phyloP scores from a whole-genome alignment of 2,797 vertebrate species.

The Sebastes itinus region DNA sequence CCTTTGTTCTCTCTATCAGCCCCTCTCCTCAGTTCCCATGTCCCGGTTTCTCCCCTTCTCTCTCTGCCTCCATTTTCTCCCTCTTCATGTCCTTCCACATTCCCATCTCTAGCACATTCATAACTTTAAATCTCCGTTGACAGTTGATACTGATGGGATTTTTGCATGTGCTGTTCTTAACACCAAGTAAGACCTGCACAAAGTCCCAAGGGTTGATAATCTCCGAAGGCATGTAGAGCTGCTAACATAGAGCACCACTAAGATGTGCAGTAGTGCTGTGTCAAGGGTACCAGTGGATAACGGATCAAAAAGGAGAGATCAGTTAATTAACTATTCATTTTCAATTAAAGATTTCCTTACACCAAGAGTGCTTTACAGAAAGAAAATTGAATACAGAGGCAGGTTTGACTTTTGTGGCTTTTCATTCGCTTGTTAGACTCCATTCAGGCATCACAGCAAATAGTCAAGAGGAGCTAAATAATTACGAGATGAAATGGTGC shows the following conservation, averaged over 20 bases:
- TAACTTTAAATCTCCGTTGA: not conserved
- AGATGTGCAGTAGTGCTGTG: not conserved
- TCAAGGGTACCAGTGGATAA: not conserved
- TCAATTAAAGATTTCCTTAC: not conserved
- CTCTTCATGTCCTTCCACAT: not conserved
- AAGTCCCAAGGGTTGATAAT: not conserved
- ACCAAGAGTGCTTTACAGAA: not conserved
- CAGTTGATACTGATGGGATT: not conserved
- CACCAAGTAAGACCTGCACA: not conserved
- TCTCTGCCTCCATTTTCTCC: not conserved
- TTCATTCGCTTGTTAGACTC: not conserved
- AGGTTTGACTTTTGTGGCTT: not conserved
- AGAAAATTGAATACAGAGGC: not conserved
- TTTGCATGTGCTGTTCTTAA: not conserved
- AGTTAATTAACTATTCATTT: not conserved
- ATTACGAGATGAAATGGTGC: not conserved
- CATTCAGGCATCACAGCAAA: not conserved
- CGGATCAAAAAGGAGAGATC: not conserved
- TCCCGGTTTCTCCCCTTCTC: not conserved
- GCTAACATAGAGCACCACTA: not conserved
- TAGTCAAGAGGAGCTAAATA: not conserved
- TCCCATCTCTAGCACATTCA: not conserved
- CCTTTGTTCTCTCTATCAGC: slow-evolving; percentile 49
- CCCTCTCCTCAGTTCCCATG: slow-evolving; percentile 16
- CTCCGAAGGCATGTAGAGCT: not conserved